Evolutionary conservation across 1,140 invertebrate species (phyloP).

Genomic region (Tetramorium parvispinum): DNA sequence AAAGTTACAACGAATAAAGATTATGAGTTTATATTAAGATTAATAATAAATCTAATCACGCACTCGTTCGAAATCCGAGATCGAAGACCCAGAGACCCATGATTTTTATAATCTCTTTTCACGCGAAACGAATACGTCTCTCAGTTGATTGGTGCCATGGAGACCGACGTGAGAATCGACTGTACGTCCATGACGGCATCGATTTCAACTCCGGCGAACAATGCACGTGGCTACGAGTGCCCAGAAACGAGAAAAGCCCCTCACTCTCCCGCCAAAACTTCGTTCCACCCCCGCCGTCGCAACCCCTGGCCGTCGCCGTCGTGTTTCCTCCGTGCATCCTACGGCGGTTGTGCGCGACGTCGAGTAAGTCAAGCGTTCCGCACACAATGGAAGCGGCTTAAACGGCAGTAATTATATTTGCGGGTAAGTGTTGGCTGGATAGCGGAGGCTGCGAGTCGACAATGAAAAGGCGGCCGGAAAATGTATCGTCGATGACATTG

Average conservation of each 20-base stretch:
- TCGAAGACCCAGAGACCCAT: not conserved
- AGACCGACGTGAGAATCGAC: slow-evolving; percentile 69
- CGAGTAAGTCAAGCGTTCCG: slow-evolving; percentile 83
- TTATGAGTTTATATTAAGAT: not conserved
- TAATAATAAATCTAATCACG: not conserved
- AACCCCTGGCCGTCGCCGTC: slow-evolving; percentile 41
- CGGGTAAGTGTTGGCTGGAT: slow-evolving; percentile 80
- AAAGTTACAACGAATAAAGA: not conserved
- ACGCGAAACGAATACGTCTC: slow-evolving; percentile 36
- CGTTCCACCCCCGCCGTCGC: slow-evolving; percentile 30
- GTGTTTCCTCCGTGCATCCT: slow-evolving; percentile 61
- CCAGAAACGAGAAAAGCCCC: slow-evolving; percentile 64
- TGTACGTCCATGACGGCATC: slow-evolving; percentile 68
- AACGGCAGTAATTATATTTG: slow-evolving; percentile 86
- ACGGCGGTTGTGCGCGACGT: slow-evolving; percentile 74
- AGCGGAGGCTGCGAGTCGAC: slow-evolving; percentile 50
- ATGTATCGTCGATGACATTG: not conserved
- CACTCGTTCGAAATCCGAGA: not conserved
- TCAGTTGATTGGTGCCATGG: slow-evolving; percentile 57
- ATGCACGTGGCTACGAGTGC: slow-evolving; percentile 70
- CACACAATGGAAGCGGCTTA: slow-evolving; percentile 83
- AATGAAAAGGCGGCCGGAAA: slow-evolving; percentile 50
- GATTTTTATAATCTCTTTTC: slow-evolving; percentile 21
- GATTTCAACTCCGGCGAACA: slow-evolving; percentile 69
- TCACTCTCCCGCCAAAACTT: slow-evolving; percentile 51